Base-by-base conservation (phyloP, 1,140 invertebrate species). In the Drosophila sturtevanti region DNA sequence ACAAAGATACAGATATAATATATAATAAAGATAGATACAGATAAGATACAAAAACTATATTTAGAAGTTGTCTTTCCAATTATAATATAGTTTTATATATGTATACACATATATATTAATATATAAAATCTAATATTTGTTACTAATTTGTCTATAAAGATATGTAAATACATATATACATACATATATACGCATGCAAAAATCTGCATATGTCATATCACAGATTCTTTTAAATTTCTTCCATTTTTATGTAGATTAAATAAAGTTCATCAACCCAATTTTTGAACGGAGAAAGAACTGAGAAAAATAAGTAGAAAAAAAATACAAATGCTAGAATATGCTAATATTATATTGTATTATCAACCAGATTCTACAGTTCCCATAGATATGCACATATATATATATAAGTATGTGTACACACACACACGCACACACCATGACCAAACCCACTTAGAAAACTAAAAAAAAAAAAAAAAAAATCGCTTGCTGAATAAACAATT, bases 401-500 rank as follows among this genome's bases (percentile, higher is more conserved):
- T 16, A 16, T 16, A 14, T 9, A 41, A 11, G 2, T 7, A 41
- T 16, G 2, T 7, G 16, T 16, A 44, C 6, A 48, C 12, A 44
- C 4, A 9, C 5, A 41, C 9, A 44, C 6, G 21, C 12, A 44
- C 4, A 44, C 41, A 44, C 41, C 41, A 48, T 48, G 41, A 48
- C 41, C 41, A n/a, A 48, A 48, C 41, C 41, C 41, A 48, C 41
- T 48, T 48, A 48, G 41, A 48, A 48, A 48, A 44, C 41, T 44
- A 44, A 52, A 22, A 51, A 51, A 6, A 51, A 18, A 41, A 41
- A 51, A 51, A 51, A 24, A n/a, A 52, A 56, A 34, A 18, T 34
- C 54, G 54, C 54, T 18, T 56, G 27, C 14, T 11, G 54, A 34
- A 56, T 56, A 56, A 56, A 35, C 54, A 56, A 56, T 56, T 18